A percentile compares a stretch with the other conserved stretches of the same genome.
Conservation (phyloP, 2,113 vertebrate species). For the Psophia crepitans region DNA sequence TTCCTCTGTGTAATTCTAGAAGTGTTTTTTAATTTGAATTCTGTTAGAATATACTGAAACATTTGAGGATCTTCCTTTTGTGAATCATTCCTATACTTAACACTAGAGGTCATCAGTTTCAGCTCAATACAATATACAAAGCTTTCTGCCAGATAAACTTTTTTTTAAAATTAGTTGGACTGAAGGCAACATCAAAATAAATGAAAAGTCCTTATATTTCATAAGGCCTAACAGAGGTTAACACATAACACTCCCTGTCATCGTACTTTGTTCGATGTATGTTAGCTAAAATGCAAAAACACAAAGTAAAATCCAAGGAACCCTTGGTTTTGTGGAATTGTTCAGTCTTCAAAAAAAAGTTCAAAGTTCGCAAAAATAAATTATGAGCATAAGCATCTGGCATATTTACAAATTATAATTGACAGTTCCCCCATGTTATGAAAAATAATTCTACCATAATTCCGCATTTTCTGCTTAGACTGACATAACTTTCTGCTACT, state of each 20-base stretch:
- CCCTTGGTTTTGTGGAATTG: not conserved
- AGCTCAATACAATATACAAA: not conserved
- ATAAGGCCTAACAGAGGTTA: not conserved
- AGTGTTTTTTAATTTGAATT: not conserved
- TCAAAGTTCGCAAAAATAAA: not conserved
- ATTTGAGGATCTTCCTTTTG: not conserved
- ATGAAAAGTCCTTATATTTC: not conserved
- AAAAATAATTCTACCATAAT: not conserved
- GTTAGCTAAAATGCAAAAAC: not conserved
- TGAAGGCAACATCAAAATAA: not conserved
- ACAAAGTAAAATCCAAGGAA: not conserved
- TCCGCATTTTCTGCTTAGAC: not conserved
- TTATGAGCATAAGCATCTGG: not conserved
- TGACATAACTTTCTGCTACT: not conserved
- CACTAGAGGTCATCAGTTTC: constrained; percentile 33
- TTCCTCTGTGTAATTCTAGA: not conserved
- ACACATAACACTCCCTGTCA: not conserved
- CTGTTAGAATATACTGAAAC: not conserved
- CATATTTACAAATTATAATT: not conserved
- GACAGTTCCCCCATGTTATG: not conserved
- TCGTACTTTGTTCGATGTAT: not conserved
- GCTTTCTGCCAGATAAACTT: not conserved
- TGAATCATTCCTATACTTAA: not conserved
- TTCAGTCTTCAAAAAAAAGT: not conserved
- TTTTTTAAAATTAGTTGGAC: not conserved